Evolutionary conservation across 2,797 vertebrate genomes (phyloP), one percentile per base, ranked within the genome.

Genomic region (Argya squamiceps): DNA sequence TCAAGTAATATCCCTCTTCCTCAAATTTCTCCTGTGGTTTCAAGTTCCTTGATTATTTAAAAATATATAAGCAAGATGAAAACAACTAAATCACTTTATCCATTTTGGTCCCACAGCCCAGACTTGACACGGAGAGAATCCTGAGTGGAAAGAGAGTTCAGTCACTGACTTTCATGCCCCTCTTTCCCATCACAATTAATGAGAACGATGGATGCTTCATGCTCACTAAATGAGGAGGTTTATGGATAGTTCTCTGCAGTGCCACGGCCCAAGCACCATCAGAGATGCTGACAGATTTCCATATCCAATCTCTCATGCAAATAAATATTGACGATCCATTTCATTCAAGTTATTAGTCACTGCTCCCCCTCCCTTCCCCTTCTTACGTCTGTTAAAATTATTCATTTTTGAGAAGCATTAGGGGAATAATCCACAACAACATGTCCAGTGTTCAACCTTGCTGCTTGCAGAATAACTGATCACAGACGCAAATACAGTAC

Each of bases 281-380:
- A 56, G 67, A 82, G 70, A 70, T 47, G 52, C 20, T 74, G 75
- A 46, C 26, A 2, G 41, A 87, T 80, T 67, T 80, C 81, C 68
- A 36, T 3, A 19, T 64, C 75, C 86, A 84, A 62, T 64, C 47
- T 84, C 86, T 93, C 85, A 88, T 74, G 77, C 63, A 95, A 95
- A 92, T 73, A 94, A 95, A 92, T 92, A 96, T 75, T 82, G 88
- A 71, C 20, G 21, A 69, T 78, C 32, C 65, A 68, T 81, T 93
- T 93, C 8, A 46, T 92, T 84, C 44, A 77, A 56, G 59, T 64
- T 60, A 63, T 87, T 84, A 68, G 20, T 65, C 37, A 50, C 36
- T 39, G 83, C 30, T 89, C 32, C 32, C 30, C 10, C n/a, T 68
- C 44, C 37, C 23, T 83, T 75, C 32, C 15, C 30, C 34, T 70